Evolutionary conservation across 2,797 vertebrate species (phyloP).

Genomic region (Typhlichthys eigenmanni): DNA sequence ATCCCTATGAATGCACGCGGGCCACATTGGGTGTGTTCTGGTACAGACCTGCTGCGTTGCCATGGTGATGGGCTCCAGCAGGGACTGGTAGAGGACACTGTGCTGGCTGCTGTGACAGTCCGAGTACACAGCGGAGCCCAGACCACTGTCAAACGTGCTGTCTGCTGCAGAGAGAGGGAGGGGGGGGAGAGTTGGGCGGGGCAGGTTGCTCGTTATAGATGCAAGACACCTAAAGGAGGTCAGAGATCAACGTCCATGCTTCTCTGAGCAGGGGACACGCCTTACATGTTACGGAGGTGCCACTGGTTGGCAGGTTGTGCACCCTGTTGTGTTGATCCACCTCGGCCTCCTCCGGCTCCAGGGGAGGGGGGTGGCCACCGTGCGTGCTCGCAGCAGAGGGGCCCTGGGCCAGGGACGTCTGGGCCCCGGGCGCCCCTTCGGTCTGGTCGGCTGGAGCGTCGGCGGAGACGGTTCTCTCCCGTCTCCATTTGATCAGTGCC

Average conservation of each 20-base stretch:
- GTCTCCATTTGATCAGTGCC: conserved; percentile 90
- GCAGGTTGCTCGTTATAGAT: background rate
- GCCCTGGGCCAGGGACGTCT: conserved; percentile 67
- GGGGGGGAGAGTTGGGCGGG: background rate
- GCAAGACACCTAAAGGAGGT: conserved; percentile 18
- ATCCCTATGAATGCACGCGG: conserved; percentile 34
- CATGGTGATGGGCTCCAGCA: conserved; percentile 81
- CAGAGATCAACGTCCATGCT: conserved; percentile 2
- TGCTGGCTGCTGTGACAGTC: conserved; percentile 96
- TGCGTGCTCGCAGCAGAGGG: conserved; percentile 75
- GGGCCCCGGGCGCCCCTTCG: conserved; percentile 65
- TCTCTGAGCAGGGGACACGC: conserved; percentile 3
- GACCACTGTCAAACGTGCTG: conserved; percentile 92
- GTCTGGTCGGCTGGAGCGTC: conserved; percentile 63
- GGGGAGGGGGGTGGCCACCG: conserved; percentile 68
- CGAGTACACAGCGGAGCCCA: conserved; percentile 92
- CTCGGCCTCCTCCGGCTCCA: conserved; percentile 86
- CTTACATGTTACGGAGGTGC: conserved; percentile 92
- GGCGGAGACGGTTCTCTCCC: conserved; percentile 85
- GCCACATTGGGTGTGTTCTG: conserved; percentile 35
- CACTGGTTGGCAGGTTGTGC: conserved; percentile 80
- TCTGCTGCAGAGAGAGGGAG: conserved; percentile 79
- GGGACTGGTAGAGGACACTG: conserved; percentile 88
- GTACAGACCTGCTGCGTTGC: conserved; percentile 86
- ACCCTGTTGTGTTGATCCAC: conserved; percentile 83